These are phyloP conservation scores for Physella acuta DNA, from an alignment of 1,140 invertebrate species.

Conservation along the genomic window DNA sequence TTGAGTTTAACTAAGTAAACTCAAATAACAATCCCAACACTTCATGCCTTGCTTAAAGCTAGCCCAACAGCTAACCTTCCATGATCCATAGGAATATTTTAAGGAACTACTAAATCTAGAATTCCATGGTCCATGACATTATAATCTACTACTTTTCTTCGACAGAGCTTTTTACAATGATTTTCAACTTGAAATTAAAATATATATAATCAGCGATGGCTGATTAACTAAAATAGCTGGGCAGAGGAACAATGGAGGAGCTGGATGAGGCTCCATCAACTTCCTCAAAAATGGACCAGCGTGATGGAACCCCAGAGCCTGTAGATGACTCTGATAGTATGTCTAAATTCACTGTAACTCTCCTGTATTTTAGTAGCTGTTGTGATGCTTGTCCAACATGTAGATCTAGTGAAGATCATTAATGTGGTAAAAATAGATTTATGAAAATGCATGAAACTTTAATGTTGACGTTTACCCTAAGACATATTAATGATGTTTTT, in stretches of 20 bases:
- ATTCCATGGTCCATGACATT: neutral
- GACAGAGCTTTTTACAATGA: neutral
- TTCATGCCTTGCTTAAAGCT: no score
- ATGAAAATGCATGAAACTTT: neutral
- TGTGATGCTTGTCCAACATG: neutral
- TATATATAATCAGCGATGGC: neutral
- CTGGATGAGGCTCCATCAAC: constrained; percentile 10
- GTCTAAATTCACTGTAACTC: neutral
- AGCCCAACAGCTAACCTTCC: no score
- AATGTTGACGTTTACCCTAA: neutral
- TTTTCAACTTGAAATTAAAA: neutral
- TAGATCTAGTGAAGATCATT: neutral
- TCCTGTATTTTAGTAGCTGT: neutral
- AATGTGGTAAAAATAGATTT: neutral
- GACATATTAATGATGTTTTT: neutral
- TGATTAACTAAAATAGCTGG: neutral
- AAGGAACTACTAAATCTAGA: neutral
- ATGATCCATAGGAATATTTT: neutral
- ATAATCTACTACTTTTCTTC: neutral
- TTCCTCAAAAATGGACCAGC: constrained; percentile 21
- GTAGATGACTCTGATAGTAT: constrained; percentile 14
- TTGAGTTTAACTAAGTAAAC: no score
- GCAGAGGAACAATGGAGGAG: constrained; percentile 13
- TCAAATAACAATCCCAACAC: no score
- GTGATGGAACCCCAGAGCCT: neutral